Conservation (phyloP, 1,140 invertebrate genomes). For the Drosophila simulans region DNA sequence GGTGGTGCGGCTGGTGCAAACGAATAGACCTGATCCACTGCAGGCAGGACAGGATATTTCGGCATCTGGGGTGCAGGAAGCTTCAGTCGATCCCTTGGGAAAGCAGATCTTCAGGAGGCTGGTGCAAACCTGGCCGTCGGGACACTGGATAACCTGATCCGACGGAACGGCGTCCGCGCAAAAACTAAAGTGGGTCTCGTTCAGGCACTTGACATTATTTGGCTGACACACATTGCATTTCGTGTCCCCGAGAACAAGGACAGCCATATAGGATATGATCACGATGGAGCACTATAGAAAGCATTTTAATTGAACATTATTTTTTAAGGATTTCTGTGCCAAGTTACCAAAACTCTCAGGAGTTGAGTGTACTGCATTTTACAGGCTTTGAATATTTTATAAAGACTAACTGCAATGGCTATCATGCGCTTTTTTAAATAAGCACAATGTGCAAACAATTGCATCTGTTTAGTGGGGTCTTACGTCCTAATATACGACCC, state of each 20-base stretch:
- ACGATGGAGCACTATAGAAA: slow-evolving; percentile 23
- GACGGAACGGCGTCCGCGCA: slow-evolving; percentile 9
- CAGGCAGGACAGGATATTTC: slow-evolving; percentile 42
- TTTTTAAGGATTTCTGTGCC: background rate
- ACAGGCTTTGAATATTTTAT: background rate
- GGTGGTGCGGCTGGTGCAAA: slow-evolving; percentile 68
- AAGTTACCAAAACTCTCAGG: slow-evolving; percentile 36
- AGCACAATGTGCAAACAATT: background rate
- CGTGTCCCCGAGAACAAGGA: background rate
- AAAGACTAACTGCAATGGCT: background rate
- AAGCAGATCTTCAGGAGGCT: slow-evolving; percentile 1
- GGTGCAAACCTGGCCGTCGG: slow-evolving; percentile 50
- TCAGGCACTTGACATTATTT: slow-evolving; percentile 45
- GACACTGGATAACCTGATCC: slow-evolving; percentile 26
- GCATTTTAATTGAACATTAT: background rate
- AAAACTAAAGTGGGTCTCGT: slow-evolving; percentile 51
- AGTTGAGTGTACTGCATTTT: slow-evolving; percentile 16
- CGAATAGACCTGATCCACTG: slow-evolving; percentile 33
- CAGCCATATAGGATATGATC: background rate
- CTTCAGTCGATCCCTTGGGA: background rate
- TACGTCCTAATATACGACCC: background rate
- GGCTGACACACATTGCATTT: slow-evolving; percentile 44
- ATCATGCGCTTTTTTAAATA: slow-evolving; percentile 8
- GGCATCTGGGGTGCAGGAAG: background rate
- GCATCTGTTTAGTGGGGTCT: background rate